A percentile compares a stretch with the other conserved stretches of the same genome.
Conservation (phyloP, 1,140 invertebrate species). For the Araneus ventricosus region DNA sequence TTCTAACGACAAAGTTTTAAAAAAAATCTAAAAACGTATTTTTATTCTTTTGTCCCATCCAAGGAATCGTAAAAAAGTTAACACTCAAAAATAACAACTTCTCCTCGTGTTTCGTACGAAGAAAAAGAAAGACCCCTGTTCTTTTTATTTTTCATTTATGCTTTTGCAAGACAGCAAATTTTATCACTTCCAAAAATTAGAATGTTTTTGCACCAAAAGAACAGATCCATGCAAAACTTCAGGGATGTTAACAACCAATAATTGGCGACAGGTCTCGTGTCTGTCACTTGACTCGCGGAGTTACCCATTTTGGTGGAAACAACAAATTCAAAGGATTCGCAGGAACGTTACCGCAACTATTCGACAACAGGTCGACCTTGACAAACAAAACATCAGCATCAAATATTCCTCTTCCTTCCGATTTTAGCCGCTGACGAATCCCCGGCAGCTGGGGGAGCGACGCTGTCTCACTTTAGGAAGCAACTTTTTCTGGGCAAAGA, state of each 20-base stretch:
- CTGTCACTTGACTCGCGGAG: not conserved
- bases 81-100: not conserved
- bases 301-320: not conserved
- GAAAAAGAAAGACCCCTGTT: not conserved
- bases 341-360: not conserved
- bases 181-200: not conserved
- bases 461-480: conserved; percentile 53
- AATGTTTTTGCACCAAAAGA: too few species aligned
- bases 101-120: not conserved
- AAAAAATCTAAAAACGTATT: not conserved
- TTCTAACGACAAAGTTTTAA: too few species aligned
- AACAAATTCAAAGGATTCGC: not conserved
- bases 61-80: not conserved
- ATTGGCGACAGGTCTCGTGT: not conserved
- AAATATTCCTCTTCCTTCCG: conserved; percentile 10
- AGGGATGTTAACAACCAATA: not conserved
- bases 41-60: not conserved
- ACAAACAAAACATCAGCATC: not conserved
- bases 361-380: conserved; percentile 40
- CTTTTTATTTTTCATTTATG: not conserved
- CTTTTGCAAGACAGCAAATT: not conserved
- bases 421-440: conserved; percentile 51
- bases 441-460: conserved; percentile 35
- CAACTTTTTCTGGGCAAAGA: not conserved
- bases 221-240: not conserved